Conservation (phyloP, 2,797 vertebrate species). For the Gadopsis marmoratus region DNA sequence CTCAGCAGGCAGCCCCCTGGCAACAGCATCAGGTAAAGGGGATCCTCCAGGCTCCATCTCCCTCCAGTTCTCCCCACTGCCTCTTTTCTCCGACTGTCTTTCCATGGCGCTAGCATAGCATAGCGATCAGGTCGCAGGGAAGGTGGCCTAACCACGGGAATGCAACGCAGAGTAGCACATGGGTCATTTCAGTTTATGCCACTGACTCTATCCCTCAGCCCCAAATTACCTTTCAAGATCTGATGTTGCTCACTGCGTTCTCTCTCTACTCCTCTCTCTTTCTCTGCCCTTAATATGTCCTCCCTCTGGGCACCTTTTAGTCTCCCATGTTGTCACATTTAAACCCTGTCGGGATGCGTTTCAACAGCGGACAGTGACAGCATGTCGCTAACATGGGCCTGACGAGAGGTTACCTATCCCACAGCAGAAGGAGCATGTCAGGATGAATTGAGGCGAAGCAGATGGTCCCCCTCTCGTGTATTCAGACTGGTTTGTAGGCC, state of each 20-base stretch:
- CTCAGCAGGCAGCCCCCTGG: constrained; percentile 96
- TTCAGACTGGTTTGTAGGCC: constrained; percentile 64
- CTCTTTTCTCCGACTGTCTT: constrained; percentile 76
- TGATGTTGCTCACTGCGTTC: constrained; percentile 34
- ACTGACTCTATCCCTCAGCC: constrained; percentile 15
- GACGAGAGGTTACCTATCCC: constrained; percentile 5
- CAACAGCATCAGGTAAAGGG: constrained; percentile 99
- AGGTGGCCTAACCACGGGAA: constrained; percentile 39
- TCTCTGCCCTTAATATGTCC: constrained; percentile 41
- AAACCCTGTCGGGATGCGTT: constrained; percentile 26
- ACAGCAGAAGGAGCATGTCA: constrained; percentile 21
- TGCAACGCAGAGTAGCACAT: constrained; percentile 19
- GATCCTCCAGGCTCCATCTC: constrained; percentile 84
- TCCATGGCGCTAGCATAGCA: constrained; percentile 51
- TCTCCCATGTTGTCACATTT: constrained; percentile 54
- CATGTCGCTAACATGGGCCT: constrained; percentile 37
- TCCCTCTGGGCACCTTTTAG: constrained; percentile 46
- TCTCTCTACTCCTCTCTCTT: constrained; percentile 42
- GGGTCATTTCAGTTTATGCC: constrained; percentile 28
- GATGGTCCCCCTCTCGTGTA: constrained; percentile 11
- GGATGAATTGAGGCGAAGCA: constrained; percentile 46
- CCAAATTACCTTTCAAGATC: constrained; percentile 38
- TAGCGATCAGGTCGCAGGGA: constrained; percentile 42
- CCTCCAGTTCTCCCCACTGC: constrained; percentile 70
- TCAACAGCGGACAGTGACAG: constrained; percentile 33